Conservation (phyloP, 2,113 vertebrate genomes). For the Mormoops blainvillei region DNA sequence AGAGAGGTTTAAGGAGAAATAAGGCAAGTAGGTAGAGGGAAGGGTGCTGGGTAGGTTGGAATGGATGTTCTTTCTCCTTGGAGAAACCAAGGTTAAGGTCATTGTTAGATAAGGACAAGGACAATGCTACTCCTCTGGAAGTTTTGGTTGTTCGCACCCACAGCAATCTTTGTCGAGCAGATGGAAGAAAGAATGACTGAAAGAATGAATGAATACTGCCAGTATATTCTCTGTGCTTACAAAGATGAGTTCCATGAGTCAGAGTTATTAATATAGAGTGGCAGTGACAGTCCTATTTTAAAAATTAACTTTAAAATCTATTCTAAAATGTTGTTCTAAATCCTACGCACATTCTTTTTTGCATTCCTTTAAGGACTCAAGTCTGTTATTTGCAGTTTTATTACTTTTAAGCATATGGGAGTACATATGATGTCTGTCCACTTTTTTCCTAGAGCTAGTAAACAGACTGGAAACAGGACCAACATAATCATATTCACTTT, state of each 20-base stretch:
- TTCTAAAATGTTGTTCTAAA: constrained; percentile 52
- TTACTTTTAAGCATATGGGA: constrained; percentile 69
- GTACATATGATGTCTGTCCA: constrained; percentile 62
- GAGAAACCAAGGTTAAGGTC: background rate
- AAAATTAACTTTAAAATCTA: constrained; percentile 57
- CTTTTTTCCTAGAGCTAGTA: constrained; percentile 43
- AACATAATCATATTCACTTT: background rate
- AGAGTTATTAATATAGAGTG: constrained; percentile 56
- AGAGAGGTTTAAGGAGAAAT: constrained; percentile 14
- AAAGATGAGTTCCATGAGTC: constrained; percentile 28
- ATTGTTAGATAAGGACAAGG: background rate
- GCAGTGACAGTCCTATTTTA: constrained; percentile 53
- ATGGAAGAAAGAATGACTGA: background rate
- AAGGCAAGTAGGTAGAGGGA: background rate
- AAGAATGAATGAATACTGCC: constrained; percentile 45
- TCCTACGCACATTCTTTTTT: constrained; percentile 9
- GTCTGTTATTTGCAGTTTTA: constrained; percentile 65
- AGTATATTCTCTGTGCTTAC: background rate
- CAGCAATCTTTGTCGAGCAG: background rate
- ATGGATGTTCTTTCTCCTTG: background rate
- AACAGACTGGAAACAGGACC: constrained; percentile 42
- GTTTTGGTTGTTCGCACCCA: background rate
- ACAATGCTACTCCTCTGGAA: background rate
- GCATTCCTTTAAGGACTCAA: constrained; percentile 41
- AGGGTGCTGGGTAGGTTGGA: background rate